Evolutionary conservation across 2,797 vertebrate genomes (phyloP), one percentile per base, ranked within the genome.

Genomic region (Apodemus agrarius): DNA sequence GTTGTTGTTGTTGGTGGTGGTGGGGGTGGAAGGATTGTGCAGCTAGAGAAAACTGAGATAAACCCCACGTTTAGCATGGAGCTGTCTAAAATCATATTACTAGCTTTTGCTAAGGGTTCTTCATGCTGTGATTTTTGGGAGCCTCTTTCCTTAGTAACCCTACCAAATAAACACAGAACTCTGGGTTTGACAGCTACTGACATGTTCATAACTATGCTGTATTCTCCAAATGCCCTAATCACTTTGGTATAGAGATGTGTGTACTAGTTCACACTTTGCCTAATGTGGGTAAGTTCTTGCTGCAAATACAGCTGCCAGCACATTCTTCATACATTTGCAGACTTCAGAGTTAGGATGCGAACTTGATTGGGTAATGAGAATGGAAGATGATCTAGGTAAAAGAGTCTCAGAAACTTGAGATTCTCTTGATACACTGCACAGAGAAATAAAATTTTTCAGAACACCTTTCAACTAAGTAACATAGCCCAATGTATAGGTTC

Each of bases 201-300:
- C 2, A 31, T 52, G 31, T 90, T 26, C 1, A 3, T 0, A 12
- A 3, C 14, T 24, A 2, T 11, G 7, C 3, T 65, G 6, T 14
- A 0, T 10, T 86, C 21, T 19, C 12, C 11, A 16, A 22, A 34
- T 34, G 22, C 14, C 81, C 29, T 84, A 49, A 16, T 10, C 65
- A 3, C n/a, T 29, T 40, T 2, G 1, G 4, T 4, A 29, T 3
- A 76, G n/a, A n/a, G 11, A 79, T 0, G 57, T 54, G 0, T 13
- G 5, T 6, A 12, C 49, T 29, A 29, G 26, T 79, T 24, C 13
- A 13, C 37, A 46, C 63, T 92, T 84, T 52, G n/a, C 19, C 29
- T 16, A 31, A 22, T 4, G 4, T 10, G 26, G 21, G 17, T 61
- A 52, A 0, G 11, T 14, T 82, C 72, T 76, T 46, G 29, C 37